Evolutionary conservation across 2,113 vertebrate species (phyloP).

Genomic region (Psilopsiagon aurifrons): DNA sequence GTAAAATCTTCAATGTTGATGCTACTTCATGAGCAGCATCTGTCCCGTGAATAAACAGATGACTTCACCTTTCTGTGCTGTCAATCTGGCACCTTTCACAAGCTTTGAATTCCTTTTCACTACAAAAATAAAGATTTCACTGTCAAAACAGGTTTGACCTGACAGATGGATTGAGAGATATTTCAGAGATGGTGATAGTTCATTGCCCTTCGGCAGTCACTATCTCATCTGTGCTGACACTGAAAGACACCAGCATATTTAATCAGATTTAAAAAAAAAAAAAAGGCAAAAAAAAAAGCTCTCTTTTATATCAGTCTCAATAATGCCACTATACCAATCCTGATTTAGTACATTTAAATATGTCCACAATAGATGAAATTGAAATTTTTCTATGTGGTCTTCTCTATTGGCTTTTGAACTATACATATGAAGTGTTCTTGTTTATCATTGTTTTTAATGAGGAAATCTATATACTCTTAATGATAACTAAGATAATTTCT

Average conservation of each 20-base stretch:
- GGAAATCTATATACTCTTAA: neutral
- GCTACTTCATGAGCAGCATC: neutral
- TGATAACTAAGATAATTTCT: neutral
- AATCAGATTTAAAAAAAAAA: neutral
- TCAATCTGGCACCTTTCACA: neutral
- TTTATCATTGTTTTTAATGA: neutral
- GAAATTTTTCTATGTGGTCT: neutral
- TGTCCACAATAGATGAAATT: neutral
- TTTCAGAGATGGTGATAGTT: neutral
- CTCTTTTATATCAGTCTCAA: neutral
- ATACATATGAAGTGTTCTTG: neutral
- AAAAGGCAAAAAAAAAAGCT: neutral
- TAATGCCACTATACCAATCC: neutral
- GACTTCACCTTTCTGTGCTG: neutral
- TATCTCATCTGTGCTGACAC: neutral
- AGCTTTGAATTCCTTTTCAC: neutral
- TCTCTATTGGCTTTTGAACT: neutral
- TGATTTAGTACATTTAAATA: neutral
- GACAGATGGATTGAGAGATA: neutral
- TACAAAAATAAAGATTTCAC: constrained; percentile 21
- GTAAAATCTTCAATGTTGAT: neutral
- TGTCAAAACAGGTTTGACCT: constrained; percentile 13
- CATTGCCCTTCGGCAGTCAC: neutral
- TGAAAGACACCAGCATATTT: neutral
- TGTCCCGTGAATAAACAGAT: neutral